A percentile compares a stretch with the other conserved stretches of the same genome.
These are phyloP conservation scores for Luidia sarsii DNA, from an alignment of 53 echinoderm and acorn worm genomes.

Conservation along the genomic window DNA sequence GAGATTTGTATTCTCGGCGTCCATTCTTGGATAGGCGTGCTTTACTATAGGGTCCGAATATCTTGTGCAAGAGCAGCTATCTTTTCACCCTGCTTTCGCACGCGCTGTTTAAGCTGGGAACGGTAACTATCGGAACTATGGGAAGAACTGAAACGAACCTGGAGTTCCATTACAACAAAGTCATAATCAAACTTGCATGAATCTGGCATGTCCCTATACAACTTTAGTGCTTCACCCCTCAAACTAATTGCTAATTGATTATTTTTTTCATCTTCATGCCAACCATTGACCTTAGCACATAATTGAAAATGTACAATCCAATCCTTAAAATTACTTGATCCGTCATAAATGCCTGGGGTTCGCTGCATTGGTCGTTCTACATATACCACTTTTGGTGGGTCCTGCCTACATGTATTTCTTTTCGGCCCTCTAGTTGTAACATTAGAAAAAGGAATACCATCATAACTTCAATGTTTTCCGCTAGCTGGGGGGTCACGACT, in stretches of 20 bases:
- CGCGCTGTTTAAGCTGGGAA: neutral
- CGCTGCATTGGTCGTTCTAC: too few species aligned
- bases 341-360: neutral
- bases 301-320: neutral
- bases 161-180: neutral
- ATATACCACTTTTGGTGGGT: neutral
- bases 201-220: too few species aligned
- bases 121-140: neutral
- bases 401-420: neutral
- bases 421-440: slow-evolving; percentile 9
- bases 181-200: neutral
- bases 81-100: neutral
- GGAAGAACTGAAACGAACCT: neutral
- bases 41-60: neutral
- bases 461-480: too few species aligned
- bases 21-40: neutral
- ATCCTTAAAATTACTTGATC: neutral
- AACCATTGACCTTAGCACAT: neutral
- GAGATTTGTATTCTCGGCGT: neutral
- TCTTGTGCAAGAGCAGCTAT: neutral
- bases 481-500: too few species aligned
- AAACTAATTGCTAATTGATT: too few species aligned
- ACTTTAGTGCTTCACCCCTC: too few species aligned
- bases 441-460: too few species aligned
- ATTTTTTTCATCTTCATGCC: neutral